phyloP scores from a whole-genome alignment of 2,797 vertebrate genomes.

The Neoniphon sammara region DNA sequence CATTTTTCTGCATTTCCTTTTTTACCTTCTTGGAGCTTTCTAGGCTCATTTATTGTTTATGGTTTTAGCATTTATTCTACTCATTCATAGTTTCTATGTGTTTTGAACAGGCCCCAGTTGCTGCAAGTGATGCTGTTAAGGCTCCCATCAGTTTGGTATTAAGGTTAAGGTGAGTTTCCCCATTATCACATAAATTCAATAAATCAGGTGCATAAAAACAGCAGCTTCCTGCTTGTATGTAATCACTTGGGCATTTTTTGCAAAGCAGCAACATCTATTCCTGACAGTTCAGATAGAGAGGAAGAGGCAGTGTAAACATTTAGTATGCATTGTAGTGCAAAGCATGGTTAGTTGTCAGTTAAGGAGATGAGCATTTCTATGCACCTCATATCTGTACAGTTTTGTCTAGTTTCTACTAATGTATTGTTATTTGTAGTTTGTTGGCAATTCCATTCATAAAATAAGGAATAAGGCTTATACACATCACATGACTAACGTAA shows the following conservation, averaged over 20 bases:
- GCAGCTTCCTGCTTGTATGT: not conserved
- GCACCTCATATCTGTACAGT: no score
- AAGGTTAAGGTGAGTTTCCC: conserved; percentile 90
- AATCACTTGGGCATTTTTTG: not conserved
- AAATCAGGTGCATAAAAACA: not conserved
- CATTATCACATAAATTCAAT: not conserved
- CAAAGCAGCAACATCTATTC: not conserved
- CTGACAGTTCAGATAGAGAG: not conserved
- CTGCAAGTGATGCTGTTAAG: conserved; percentile 67
- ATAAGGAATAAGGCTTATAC: conserved; percentile 7
- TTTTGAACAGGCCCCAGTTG: conserved; percentile 62
- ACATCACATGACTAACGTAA: no score
- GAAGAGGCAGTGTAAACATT: not conserved
- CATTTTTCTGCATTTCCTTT: not conserved
- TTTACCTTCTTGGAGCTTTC: not conserved
- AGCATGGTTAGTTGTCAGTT: not conserved
- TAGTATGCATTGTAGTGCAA: no score
- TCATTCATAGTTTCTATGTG: conserved; percentile 7
- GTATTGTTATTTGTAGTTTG: not conserved
- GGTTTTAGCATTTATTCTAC: not conserved
- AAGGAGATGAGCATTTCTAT: not conserved
- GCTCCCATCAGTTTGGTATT: conserved; percentile 95
- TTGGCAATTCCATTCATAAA: not conserved
- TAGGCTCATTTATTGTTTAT: not conserved
- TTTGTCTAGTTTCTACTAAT: no score